A percentile compares a stretch with the other conserved stretches of the same genome.
Conservation (phyloP, 2,888 invertebrate species). For the Melanchra persicariae region DNA sequence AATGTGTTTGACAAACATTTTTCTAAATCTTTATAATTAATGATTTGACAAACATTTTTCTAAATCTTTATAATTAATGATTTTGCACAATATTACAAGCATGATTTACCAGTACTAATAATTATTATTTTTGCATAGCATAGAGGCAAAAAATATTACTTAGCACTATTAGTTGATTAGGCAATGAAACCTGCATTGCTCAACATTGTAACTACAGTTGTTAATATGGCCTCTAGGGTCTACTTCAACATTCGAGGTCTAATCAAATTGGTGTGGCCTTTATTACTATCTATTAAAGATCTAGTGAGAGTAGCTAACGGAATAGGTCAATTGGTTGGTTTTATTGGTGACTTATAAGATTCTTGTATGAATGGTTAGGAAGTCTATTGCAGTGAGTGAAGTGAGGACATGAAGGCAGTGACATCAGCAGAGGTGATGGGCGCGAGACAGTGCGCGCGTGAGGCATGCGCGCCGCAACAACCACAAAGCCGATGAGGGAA, state of each 20-base stretch:
- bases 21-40: conserved; percentile 1
- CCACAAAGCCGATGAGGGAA: conserved; percentile 89
- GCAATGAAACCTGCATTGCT: conserved; percentile 57
- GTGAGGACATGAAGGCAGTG: conserved; percentile 56
- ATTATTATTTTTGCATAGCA: conserved; percentile 23
- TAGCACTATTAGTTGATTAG: conserved; percentile 44
- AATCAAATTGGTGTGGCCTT: conserved; percentile 59
- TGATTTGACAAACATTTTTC: conserved; percentile 2
- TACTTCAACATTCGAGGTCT: conserved; percentile 59
- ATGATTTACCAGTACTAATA: conserved; percentile 31
- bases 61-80: conserved; percentile 12
- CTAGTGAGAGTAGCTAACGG: conserved; percentile 42
- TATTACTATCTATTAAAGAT: conserved; percentile 41
- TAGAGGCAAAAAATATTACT: conserved; percentile 28
- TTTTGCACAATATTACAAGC: conserved; percentile 38
- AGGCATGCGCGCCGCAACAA: conserved; percentile 88
- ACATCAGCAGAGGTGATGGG: conserved; percentile 78
- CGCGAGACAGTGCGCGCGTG: conserved; percentile 80
- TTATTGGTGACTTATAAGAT: conserved; percentile 53
- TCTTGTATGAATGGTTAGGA: conserved; percentile 47
- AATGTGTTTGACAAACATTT: not conserved
- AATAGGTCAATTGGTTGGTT: conserved; percentile 34
- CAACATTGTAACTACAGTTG: conserved; percentile 47
- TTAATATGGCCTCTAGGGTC: conserved; percentile 49
- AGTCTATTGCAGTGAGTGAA: conserved; percentile 30